Evolutionary conservation across 2,113 vertebrate species (phyloP).

Genomic region (Danionella cerebrum): DNA sequence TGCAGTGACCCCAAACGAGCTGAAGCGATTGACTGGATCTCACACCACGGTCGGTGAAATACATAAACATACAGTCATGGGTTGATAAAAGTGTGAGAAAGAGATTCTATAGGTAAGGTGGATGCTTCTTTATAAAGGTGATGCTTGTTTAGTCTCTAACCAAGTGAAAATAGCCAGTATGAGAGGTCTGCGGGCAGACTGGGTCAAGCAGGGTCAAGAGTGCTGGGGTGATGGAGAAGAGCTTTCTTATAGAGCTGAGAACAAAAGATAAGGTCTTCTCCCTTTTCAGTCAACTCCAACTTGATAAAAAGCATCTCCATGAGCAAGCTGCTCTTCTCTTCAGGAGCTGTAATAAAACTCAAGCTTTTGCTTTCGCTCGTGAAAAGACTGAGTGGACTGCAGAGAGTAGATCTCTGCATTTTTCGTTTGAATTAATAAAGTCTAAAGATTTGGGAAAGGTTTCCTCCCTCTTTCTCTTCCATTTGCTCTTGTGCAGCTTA

Average conservation of each 20-base stretch:
- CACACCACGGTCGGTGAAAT: neutral
- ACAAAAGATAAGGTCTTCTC: slow-evolving; percentile 38
- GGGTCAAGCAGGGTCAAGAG: slow-evolving; percentile 54
- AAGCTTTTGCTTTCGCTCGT: neutral
- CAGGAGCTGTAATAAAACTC: slow-evolving; percentile 8
- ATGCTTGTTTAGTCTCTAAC: slow-evolving; percentile 5
- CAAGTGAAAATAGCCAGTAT: slow-evolving; percentile 26
- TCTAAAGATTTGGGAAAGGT: no score
- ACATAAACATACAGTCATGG: neutral
- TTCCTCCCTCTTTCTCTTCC: no score
- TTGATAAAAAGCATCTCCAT: neutral
- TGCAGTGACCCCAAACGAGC: neutral
- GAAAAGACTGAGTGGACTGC: neutral
- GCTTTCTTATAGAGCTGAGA: slow-evolving; percentile 33
- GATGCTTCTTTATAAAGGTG: neutral
- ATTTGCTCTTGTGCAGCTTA: no score
- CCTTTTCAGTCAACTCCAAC: neutral
- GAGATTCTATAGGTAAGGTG: neutral
- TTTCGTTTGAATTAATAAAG: no score
- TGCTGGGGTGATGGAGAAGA: slow-evolving; percentile 36
- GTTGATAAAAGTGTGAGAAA: slow-evolving; percentile 9
- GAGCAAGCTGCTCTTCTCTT: neutral
- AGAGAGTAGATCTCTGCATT: neutral
- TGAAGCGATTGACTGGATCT: neutral
- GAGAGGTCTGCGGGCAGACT: slow-evolving; percentile 35